Conservation (phyloP, 2,797 vertebrate genomes). For the Muscicapa comitata region DNA sequence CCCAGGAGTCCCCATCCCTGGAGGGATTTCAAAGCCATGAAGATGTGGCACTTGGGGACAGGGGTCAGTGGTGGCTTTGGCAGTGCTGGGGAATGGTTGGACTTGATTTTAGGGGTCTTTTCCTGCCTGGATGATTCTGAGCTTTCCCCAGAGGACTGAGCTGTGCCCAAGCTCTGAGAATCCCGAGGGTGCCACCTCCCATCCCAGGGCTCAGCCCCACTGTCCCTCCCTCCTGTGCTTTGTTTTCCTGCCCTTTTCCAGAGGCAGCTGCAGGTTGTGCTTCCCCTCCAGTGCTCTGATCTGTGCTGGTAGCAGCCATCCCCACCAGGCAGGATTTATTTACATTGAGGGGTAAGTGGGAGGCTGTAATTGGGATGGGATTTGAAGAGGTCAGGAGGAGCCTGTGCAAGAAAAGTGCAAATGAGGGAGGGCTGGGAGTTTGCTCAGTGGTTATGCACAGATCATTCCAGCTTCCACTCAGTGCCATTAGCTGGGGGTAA, state of each 20-base stretch:
- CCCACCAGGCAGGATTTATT: conserved; percentile 19
- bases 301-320: conserved; percentile 14
- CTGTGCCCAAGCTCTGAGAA: neutral
- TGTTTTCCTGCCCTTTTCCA: neutral
- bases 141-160: neutral
- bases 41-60: neutral
- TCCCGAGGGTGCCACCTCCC: neutral
- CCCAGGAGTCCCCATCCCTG: neutral
- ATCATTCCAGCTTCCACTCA: conserved; percentile 21
- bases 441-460: neutral
- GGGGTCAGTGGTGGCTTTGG: accelerated
- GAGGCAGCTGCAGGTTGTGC: neutral
- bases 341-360: conserved; percentile 40
- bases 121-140: neutral
- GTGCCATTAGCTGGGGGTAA: conserved; percentile 40
- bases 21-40: accelerated
- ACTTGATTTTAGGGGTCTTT: neutral
- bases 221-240: neutral
- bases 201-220: accelerated
- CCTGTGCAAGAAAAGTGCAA: neutral
- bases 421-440: conserved; percentile 24
- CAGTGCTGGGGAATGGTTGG: accelerated
- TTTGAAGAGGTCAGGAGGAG: conserved; percentile 56
- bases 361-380: conserved; percentile 63
- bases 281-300: neutral